A percentile compares a stretch with the other conserved stretches of the same genome.
These are phyloP conservation scores for Podilymbus podiceps DNA, from an alignment of 2,113 vertebrate species.

Conservation along the genomic window DNA sequence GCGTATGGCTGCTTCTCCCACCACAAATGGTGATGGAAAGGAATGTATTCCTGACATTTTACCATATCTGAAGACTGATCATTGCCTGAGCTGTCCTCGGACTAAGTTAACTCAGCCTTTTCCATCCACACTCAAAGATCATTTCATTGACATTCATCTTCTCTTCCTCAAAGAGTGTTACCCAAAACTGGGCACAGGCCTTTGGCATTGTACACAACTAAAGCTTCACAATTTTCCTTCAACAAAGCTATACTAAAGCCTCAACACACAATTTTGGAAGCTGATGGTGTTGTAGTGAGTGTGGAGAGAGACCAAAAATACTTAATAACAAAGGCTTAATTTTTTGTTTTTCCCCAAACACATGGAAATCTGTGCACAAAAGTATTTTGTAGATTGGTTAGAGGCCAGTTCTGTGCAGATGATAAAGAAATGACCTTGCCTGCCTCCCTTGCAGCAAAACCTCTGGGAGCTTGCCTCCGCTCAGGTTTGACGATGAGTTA, in stretches of 20 bases:
- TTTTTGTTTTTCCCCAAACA: accelerated
- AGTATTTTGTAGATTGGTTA: not conserved
- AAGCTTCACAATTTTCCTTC: not conserved
- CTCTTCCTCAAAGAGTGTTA: not conserved
- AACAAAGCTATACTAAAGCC: not conserved
- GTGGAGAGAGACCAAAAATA: not conserved
- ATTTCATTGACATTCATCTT: not conserved
- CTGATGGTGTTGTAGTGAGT: not conserved
- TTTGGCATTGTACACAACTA: not conserved
- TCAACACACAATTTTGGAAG: not conserved
- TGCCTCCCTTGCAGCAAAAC: not conserved
- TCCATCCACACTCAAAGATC: not conserved
- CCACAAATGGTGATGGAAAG: not conserved
- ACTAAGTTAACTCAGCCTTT: not conserved
- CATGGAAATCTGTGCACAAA: not conserved
- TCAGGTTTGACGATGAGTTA: not conserved
- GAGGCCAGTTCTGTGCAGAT: not conserved
- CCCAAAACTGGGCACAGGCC: not conserved
- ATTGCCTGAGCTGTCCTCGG: not conserved
- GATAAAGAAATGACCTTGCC: not conserved
- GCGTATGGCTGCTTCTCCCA: not conserved
- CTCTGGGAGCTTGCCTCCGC: not conserved
- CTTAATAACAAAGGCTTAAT: not conserved
- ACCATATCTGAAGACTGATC: not conserved
- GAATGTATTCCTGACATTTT: not conserved